These are phyloP conservation scores for Odontophorus gujanensis DNA, from an alignment of 2,113 vertebrate genomes.

Conservation along the genomic window DNA sequence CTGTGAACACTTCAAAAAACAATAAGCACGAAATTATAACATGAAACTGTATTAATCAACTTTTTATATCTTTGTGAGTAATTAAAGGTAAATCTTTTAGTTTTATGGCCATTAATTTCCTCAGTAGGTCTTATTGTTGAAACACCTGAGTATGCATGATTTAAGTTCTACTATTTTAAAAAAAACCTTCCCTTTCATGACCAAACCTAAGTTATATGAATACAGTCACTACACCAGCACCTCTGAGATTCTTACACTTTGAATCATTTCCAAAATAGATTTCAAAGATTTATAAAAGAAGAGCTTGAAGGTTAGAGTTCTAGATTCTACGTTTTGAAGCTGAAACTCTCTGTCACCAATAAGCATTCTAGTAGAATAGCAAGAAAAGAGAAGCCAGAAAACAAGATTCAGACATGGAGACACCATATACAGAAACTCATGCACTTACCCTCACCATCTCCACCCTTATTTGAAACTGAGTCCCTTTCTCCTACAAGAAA, in stretches of 20 bases:
- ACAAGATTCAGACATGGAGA: background rate
- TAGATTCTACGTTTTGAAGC: background rate
- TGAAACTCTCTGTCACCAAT: background rate
- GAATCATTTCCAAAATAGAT: background rate
- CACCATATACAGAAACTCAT: background rate
- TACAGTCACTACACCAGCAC: background rate
- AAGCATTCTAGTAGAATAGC: background rate
- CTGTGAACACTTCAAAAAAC: background rate
- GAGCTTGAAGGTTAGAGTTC: background rate
- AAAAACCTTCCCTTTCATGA: background rate
- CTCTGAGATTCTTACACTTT: background rate
- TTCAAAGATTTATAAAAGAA: background rate
- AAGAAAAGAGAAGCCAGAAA: background rate
- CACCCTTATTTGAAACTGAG: background rate
- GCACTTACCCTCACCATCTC: slow-evolving; percentile 12
- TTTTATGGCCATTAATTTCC: background rate
- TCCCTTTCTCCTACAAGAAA: slow-evolving; percentile 23
- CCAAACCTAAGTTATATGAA: background rate
- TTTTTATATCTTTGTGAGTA: background rate
- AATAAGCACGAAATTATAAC: background rate
- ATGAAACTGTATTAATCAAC: background rate
- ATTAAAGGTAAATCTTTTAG: background rate
- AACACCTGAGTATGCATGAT: background rate
- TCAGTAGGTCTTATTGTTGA: background rate
- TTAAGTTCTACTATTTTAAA: background rate